These are phyloP conservation scores for Acanthosepion esculentum DNA, from an alignment of 2,888 invertebrate species.

Conservation along the genomic window DNA sequence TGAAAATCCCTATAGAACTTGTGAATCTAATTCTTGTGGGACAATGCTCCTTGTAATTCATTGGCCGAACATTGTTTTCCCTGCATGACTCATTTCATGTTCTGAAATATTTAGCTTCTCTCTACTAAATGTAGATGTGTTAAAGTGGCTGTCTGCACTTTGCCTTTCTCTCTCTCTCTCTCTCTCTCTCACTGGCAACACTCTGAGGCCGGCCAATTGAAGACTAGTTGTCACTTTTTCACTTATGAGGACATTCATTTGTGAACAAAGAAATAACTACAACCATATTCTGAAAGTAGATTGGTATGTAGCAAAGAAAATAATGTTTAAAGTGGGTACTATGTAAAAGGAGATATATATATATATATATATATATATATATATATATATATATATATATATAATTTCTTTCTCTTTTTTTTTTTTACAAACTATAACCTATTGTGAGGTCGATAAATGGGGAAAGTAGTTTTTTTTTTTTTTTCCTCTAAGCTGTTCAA, in stretches of 20 bases:
- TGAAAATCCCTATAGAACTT: not conserved
- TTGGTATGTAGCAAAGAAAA: not conserved
- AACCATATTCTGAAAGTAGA: not conserved
- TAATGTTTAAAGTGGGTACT: not conserved
- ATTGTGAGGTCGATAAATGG: too few relatives aligned
- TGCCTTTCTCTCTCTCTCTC: not conserved
- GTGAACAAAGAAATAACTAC: not conserved
- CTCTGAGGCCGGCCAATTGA: not conserved
- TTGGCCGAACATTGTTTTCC: not conserved
- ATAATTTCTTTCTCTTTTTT: not conserved
- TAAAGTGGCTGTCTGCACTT: not conserved
- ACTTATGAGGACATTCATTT: slow-evolving; percentile 1
- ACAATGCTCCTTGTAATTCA: not conserved
- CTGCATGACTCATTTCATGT: not conserved
- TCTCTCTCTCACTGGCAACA: not conserved
- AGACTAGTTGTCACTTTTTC: not conserved
- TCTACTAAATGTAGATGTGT: not conserved
- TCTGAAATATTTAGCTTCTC: not conserved
- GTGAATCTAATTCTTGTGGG: not conserved
- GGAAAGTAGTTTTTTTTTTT: too few relatives aligned
- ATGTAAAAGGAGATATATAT: not conserved
- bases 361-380: not conserved
- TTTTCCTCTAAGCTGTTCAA: too few relatives aligned
- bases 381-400: not conserved
- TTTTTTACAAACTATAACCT: not conserved